A percentile compares a stretch with the other conserved stretches of the same genome.
These are phyloP conservation scores for Apotomis capreana DNA, from an alignment of 2,888 invertebrate genomes.

Conservation along the genomic window DNA sequence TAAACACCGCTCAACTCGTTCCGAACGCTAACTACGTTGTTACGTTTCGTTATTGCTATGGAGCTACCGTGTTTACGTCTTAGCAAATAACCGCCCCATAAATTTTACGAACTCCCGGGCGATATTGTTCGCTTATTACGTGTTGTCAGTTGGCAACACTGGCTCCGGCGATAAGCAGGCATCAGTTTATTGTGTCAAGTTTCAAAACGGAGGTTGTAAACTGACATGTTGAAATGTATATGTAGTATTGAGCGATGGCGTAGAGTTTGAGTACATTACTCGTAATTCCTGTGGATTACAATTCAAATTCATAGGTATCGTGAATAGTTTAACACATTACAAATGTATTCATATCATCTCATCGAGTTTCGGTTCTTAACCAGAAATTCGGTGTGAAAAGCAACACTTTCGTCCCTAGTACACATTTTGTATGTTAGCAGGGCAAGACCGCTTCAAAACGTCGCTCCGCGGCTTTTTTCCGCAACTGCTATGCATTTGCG, in stretches of 20 bases:
- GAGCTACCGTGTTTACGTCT: conserved; percentile 65
- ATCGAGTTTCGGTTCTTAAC: background rate
- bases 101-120: conserved; percentile 72
- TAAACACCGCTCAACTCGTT: conserved; percentile 46
- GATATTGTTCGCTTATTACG: conserved; percentile 73
- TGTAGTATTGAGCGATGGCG: background rate
- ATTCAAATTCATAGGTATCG: background rate
- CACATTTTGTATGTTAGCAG: conserved; percentile 2
- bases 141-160: conserved; percentile 62
- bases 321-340: background rate
- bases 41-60: conserved; percentile 57
- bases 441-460: conserved; percentile 23
- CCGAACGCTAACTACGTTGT: conserved; percentile 56
- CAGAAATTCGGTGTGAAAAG: background rate
- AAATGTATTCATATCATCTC: background rate
- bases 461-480: conserved; percentile 25
- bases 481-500: conserved; percentile 34
- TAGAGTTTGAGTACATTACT: background rate
- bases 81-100: conserved; percentile 72
- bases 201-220: conserved; percentile 19
- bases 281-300: background rate
- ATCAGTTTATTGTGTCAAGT: conserved; percentile 47
- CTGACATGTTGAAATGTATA: conserved; percentile 5
- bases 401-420: conserved; percentile 1
- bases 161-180: conserved; percentile 56